phyloP scores from a whole-genome alignment of 2,888 invertebrate genomes.

The Thyatira batis region DNA sequence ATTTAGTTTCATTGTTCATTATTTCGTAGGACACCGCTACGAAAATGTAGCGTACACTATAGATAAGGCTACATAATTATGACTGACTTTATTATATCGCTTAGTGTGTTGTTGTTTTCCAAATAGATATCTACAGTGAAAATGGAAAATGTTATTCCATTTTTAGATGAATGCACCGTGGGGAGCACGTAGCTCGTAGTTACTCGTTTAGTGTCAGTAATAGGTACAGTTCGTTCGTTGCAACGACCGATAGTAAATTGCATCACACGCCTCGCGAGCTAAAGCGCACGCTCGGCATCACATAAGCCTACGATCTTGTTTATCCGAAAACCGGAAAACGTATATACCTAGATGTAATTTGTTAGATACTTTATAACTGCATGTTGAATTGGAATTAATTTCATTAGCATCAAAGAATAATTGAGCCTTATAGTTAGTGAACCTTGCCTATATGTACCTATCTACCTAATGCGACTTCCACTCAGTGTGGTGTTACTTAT shows the following conservation, averaged over 20 bases:
- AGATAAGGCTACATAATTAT: background rate
- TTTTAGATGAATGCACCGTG: background rate
- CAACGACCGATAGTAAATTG: constrained; percentile 53
- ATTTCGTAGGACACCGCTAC: background rate
- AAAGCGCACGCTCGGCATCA: constrained; percentile 18
- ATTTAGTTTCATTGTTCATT: no score
- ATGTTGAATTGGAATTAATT: no score
- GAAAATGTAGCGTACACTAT: background rate
- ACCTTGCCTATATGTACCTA: no score
- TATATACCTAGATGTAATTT: no score
- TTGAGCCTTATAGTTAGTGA: no score
- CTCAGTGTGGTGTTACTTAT: no score
- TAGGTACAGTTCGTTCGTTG: constrained; percentile 38
- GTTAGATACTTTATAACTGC: no score
- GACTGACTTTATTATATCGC: background rate
- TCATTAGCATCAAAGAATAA: no score
- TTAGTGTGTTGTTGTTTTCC: background rate
- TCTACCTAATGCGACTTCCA: no score
- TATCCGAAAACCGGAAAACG: constrained; percentile 13
- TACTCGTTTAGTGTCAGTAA: constrained; percentile 17
- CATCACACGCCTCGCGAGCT: constrained; percentile 56
- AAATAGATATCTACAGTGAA: background rate
- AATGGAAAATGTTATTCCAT: background rate
- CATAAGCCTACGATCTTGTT: constrained; percentile 13
- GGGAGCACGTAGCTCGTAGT: constrained; percentile 11